A percentile compares a stretch with the other conserved stretches of the same genome.
These are phyloP conservation scores for Rotaria macrura DNA, from an alignment of 2,888 invertebrate species.

Conservation along the genomic window DNA sequence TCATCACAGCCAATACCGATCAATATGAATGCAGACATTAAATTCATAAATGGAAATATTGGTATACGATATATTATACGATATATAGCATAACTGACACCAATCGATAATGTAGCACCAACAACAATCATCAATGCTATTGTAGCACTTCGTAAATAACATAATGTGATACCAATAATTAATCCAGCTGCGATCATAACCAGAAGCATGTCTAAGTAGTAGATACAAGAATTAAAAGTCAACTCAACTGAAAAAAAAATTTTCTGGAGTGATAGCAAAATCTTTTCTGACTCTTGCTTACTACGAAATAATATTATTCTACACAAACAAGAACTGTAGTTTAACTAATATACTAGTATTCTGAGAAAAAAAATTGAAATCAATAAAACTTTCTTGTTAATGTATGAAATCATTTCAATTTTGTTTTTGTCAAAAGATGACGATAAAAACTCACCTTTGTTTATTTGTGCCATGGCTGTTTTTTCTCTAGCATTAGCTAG, in stretches of 20 bases:
- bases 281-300: too few relatives aligned
- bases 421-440: too few relatives aligned
- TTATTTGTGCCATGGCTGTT: not conserved
- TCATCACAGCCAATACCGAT: slow-evolving; percentile 85
- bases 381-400: too few relatives aligned
- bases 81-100: slow-evolving; percentile 34
- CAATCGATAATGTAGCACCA: slow-evolving; percentile 34
- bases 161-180: slow-evolving; percentile 32
- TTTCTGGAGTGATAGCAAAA: too few relatives aligned
- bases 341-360: too few relatives aligned
- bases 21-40: slow-evolving; percentile 72
- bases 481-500: not conserved
- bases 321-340: too few relatives aligned
- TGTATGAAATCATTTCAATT: too few relatives aligned
- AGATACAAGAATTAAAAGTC: too few relatives aligned
- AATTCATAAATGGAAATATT: slow-evolving; percentile 95
- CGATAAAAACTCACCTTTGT: not conserved
- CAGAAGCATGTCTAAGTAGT: slow-evolving; percentile 35
- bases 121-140: slow-evolving; percentile 34
- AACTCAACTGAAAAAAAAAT: too few relatives aligned
- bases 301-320: too few relatives aligned
- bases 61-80: slow-evolving; percentile 65
- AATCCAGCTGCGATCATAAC: slow-evolving; percentile 34
- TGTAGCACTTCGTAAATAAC: slow-evolving; percentile 33
- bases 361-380: too few relatives aligned